Percentiles rank a stretch among this genome's conserved stretches.
phyloP scores from a whole-genome alignment of 2,888 invertebrate species.

The Cyclophora albipunctata region DNA sequence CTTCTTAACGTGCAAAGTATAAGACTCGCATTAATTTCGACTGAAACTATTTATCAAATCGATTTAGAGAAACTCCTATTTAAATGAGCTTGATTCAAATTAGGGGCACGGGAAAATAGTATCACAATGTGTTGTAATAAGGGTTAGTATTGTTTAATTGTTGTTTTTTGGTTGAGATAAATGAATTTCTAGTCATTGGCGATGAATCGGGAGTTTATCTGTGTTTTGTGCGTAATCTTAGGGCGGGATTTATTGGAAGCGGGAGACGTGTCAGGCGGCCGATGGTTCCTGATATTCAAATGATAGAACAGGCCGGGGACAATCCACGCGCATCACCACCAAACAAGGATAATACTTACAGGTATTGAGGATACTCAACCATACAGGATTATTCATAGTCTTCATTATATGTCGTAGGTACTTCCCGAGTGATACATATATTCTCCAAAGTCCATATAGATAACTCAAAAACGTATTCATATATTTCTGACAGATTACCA shows the following conservation, averaged over 20 bases:
- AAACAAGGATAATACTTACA: too few relatives aligned
- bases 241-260: constrained; percentile 2
- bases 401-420: too few relatives aligned
- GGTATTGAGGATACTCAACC: too few relatives aligned
- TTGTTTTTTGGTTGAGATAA: constrained; percentile 52
- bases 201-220: constrained; percentile 69
- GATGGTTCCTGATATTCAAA: constrained; percentile 3
- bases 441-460: too few relatives aligned
- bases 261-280: constrained; percentile 5
- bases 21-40: not conserved
- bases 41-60: not conserved
- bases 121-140: constrained; percentile 13
- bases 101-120: constrained; percentile 11
- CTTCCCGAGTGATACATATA: too few relatives aligned
- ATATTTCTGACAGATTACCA: too few relatives aligned
- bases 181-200: constrained; percentile 71
- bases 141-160: constrained; percentile 16
- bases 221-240: constrained; percentile 63
- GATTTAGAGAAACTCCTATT: not conserved
- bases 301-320: constrained; percentile 1
- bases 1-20: too few relatives aligned
- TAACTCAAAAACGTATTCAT: too few relatives aligned
- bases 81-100: not conserved
- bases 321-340: not conserved
- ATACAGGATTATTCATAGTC: too few relatives aligned